These are phyloP conservation scores for Petrophora chlorosata DNA, from an alignment of 2,888 invertebrate species.

Conservation along the genomic window DNA sequence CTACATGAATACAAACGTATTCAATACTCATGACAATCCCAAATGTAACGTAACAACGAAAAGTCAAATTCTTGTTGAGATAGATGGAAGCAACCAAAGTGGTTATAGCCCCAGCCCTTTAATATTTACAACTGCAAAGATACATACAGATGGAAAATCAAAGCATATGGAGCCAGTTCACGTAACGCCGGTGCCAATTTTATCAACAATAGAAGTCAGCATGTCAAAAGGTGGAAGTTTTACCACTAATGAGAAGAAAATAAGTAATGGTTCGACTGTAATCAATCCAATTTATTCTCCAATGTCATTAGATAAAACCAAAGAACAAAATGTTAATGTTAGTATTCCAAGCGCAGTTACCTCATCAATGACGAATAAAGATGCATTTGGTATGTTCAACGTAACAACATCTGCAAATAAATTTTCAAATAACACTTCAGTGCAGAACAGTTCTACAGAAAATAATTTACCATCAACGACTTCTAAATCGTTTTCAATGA, in stretches of 20 bases:
- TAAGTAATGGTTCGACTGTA: conserved; percentile 34
- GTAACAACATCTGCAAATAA: conserved; percentile 5
- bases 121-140: conserved; percentile 80
- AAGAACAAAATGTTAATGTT: conserved; percentile 23
- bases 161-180: conserved; percentile 70
- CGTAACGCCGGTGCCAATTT: conserved; percentile 67
- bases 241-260: conserved; percentile 35
- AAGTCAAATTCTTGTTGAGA: conserved; percentile 65
- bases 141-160: conserved; percentile 65
- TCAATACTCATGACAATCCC: conserved; percentile 45
- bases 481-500: conserved; percentile 6
- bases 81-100: conserved; percentile 56
- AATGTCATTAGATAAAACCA: conserved; percentile 14
- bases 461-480: conserved; percentile 10
- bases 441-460: conserved; percentile 5
- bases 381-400: conserved; percentile 5
- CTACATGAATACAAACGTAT: conserved; percentile 69
- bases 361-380: conserved; percentile 19
- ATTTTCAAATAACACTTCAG: conserved; percentile 9
- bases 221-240: conserved; percentile 46
- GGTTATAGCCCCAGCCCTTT: conserved; percentile 60
- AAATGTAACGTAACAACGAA: conserved; percentile 48
- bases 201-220: conserved; percentile 67
- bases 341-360: conserved; percentile 1
- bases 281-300: conserved; percentile 32